phyloP scores from a whole-genome alignment of 1,140 invertebrate species.

The Lutraria rhynchaena region DNA sequence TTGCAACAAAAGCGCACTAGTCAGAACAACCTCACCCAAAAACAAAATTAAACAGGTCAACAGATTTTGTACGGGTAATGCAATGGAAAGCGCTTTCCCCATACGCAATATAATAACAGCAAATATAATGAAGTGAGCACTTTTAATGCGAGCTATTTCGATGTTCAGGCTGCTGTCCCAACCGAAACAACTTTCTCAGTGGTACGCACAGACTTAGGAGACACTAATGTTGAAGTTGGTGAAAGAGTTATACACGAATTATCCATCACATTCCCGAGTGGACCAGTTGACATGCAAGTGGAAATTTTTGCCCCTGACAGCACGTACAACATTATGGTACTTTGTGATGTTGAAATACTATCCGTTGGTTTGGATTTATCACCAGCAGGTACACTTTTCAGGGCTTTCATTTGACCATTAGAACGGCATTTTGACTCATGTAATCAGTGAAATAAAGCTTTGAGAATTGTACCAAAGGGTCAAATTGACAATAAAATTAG shows the following conservation, averaged over 20 bases:
- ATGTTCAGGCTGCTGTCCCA: neutral
- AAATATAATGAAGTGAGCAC: no score
- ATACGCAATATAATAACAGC: no score
- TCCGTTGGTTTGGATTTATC: slow-evolving; percentile 62
- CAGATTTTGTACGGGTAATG: no score
- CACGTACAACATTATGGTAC: slow-evolving; percentile 75
- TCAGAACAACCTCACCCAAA: no score
- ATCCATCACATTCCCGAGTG: slow-evolving; percentile 67
- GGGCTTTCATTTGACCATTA: no score
- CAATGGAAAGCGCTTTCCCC: no score
- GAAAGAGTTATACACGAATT: slow-evolving; percentile 65
- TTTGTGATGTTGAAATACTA: slow-evolving; percentile 76
- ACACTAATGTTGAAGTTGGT: slow-evolving; percentile 66
- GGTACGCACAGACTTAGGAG: neutral
- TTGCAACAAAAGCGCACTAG: no score
- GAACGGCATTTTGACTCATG: neutral
- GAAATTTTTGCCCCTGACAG: slow-evolving; percentile 81
- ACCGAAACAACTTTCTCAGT: neutral
- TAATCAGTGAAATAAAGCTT: neutral
- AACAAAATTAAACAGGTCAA: no score
- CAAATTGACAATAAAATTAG: no score
- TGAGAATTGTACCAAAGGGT: no score
- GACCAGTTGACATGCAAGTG: slow-evolving; percentile 73
- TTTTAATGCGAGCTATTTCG: neutral
- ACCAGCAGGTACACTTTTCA: neutral